Evolutionary conservation across 2,797 vertebrate genomes (phyloP).

Genomic region (Synanceia verrucosa): DNA sequence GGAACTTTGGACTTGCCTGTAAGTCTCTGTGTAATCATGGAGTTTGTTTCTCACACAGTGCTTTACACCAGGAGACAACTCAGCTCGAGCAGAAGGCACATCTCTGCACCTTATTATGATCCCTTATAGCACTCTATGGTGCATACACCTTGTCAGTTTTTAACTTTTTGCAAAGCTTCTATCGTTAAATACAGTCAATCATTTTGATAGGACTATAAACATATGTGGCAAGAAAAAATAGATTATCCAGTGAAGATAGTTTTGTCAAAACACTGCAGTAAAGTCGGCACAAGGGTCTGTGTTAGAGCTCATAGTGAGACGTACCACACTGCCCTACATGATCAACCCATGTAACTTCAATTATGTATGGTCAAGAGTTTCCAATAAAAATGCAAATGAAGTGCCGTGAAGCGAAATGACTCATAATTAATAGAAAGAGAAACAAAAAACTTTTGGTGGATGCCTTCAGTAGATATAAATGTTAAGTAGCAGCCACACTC

Average conservation of each 20-base stretch:
- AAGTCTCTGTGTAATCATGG: constrained; percentile 22
- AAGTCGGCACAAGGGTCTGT: constrained; percentile 18
- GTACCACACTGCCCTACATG: constrained; percentile 25
- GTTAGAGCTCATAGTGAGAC: constrained; percentile 25
- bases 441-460: constrained; percentile 1
- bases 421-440: constrained; percentile 42
- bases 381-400: constrained; percentile 67
- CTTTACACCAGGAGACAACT: constrained; percentile 10
- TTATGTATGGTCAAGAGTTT: constrained; percentile 59
- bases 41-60: constrained; percentile 26
- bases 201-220: background rate
- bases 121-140: background rate
- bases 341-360: constrained; percentile 48
- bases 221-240: background rate
- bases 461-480: background rate
- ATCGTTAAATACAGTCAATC: background rate
- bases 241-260: background rate
- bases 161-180: too few species aligned
- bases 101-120: background rate
- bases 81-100: background rate
- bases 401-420: constrained; percentile 46
- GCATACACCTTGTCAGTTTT: background rate
- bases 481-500: constrained; percentile 31
- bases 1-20: constrained; percentile 29
- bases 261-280: background rate